These are phyloP conservation scores for Tapirus indicus DNA, from an alignment of 2,797 vertebrate species.

Conservation along the genomic window DNA sequence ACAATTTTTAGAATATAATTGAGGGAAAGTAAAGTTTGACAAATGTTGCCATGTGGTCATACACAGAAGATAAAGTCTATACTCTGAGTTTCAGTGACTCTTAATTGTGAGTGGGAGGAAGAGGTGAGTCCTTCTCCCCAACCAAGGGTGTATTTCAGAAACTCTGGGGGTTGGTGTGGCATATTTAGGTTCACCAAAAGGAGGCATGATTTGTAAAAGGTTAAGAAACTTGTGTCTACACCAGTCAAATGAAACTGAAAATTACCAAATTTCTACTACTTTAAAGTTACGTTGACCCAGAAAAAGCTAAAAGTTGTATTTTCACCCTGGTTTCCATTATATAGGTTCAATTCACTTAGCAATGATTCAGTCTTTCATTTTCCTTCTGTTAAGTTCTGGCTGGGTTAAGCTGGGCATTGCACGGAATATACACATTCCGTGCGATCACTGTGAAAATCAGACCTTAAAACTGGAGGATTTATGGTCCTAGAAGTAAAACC, in stretches of 20 bases:
- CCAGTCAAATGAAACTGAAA: neutral
- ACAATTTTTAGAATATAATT: neutral
- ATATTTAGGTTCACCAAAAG: neutral
- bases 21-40: neutral
- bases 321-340: neutral
- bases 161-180: neutral
- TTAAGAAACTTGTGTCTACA: neutral
- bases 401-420: neutral
- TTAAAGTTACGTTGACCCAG: neutral
- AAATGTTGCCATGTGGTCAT: neutral
- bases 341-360: neutral
- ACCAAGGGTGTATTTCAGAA: neutral
- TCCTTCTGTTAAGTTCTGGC: neutral
- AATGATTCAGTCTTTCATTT: neutral
- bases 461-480: slow-evolving; percentile 56
- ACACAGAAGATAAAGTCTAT: neutral
- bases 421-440: neutral
- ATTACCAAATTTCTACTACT: neutral
- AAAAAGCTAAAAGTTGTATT: neutral
- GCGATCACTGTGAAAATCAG: neutral
- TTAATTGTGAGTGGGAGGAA: neutral
- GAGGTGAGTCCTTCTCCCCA: accelerated
- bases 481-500: slow-evolving; percentile 27
- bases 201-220: neutral
- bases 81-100: neutral